Conservation (phyloP, 2,888 invertebrate species). For the Terebella lapidaria region DNA sequence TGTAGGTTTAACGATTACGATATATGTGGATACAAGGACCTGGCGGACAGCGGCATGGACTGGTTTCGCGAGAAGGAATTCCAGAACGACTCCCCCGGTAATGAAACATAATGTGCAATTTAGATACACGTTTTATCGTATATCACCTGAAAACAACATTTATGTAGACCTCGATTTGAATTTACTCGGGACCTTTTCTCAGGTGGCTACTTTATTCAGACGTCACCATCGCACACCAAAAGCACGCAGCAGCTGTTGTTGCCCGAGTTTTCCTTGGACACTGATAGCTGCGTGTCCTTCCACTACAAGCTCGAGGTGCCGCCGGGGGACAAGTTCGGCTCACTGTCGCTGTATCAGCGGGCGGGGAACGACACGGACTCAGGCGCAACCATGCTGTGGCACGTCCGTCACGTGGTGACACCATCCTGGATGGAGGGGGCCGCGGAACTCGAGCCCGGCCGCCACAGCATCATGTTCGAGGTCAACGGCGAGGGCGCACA, state of each 20-base stretch:
- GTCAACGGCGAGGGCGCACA: background rate
- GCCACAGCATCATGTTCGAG: background rate
- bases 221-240: background rate
- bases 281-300: background rate
- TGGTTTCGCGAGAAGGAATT: background rate
- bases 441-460: background rate
- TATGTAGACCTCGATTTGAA: no score
- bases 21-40: background rate
- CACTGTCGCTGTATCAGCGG: background rate
- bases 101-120: no score
- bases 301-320: background rate
- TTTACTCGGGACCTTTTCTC: no score
- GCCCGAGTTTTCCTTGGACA: background rate
- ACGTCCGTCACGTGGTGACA: background rate
- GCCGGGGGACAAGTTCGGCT: background rate
- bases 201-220: background rate
- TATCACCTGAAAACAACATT: no score
- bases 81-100: background rate
- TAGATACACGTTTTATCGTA: no score
- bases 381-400: background rate
- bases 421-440: background rate
- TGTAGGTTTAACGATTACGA: background rate
- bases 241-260: background rate
- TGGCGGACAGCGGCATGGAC: background rate
- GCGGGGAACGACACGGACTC: background rate